Evolutionary conservation across 1,140 invertebrate species (phyloP).

Genomic region (Ephestia elutella): DNA sequence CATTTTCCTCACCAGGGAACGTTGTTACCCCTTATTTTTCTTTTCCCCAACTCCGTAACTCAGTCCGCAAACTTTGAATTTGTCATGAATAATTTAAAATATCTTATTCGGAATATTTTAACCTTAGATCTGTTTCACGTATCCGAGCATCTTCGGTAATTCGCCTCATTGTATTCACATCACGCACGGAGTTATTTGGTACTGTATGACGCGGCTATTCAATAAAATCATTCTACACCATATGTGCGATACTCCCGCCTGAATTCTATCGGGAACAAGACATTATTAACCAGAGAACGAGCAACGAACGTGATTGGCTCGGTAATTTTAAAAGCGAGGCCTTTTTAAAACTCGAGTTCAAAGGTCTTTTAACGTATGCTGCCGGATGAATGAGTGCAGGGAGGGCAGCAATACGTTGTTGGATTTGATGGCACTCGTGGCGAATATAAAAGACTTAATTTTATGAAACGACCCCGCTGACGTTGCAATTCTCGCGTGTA

Average conservation of each 20-base stretch:
- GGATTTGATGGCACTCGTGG: conserved; percentile 1
- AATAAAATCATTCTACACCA: conserved; percentile 4
- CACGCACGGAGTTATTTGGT: conserved; percentile 31
- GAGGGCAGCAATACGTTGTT: not conserved
- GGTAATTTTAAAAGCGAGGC: not conserved
- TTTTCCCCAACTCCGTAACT: conserved; percentile 36
- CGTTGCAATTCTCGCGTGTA: not conserved
- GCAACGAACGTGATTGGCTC: not conserved
- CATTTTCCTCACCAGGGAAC: conserved; percentile 5
- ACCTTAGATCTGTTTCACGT: conserved; percentile 16
- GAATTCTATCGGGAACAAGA: not conserved
- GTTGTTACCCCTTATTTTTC: conserved; percentile 34
- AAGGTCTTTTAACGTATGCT: not conserved
- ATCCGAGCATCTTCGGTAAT: conserved; percentile 18
- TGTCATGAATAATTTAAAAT: conserved; percentile 67
- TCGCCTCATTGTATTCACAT: conserved; percentile 31
- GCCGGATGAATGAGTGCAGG: not conserved
- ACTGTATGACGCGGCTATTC: conserved; percentile 19
- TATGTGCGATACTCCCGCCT: not conserved
- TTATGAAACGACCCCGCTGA: not conserved
- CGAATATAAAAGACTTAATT: conserved; percentile 4
- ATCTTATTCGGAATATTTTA: conserved; percentile 44
- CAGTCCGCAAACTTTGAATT: conserved; percentile 51
- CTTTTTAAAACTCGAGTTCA: not conserved
- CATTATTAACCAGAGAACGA: not conserved